Evolutionary conservation across 2,113 vertebrate genomes (phyloP), one percentile per base, ranked within the genome.

Genomic region (Isichthys henryi): DNA sequence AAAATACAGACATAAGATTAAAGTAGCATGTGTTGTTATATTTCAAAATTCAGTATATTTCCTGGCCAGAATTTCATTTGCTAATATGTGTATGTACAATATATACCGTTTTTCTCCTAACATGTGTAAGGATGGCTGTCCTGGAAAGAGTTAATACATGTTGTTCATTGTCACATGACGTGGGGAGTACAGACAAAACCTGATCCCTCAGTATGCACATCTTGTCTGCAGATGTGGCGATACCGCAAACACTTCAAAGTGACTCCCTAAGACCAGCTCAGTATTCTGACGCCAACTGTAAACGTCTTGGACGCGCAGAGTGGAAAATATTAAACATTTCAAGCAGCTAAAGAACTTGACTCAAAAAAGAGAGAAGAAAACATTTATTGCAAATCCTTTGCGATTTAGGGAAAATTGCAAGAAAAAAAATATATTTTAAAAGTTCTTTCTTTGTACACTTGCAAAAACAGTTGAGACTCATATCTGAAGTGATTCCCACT

Each of bases 201-300:
- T 92, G 93, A 94, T 90, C 94, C 93, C 92, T 87, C 50, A 77
- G 74, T 23, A 86, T 80, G 92, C 96, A 97, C 97, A 97, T 97
- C 96, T 97, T 97, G 96, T 94, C 92, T 94, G 95, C 97, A 97
- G 95, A 97, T 97, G 97, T 97, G 96, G 95, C 94, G 94, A 96
- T 93, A 96, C 96, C 96, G 95, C 96, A 96, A 95, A 95, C 95
- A 96, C 97, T 97, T 97, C 97, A 97, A 97, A 97, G 97, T 97
- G 94, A 95, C 96, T 97, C 95, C 93, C 95, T 96, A 96, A 96
- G 96, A 97, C 97, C 95, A 95, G 96, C 94, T 94, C 95, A 96
- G 96, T 96, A 96, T 95, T 96, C 97, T 97, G 97, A 97, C 96
- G 97, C 97, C 97, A 95, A 97, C 96, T 97, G 97, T 96, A 97